Evolutionary conservation across 2,797 vertebrate genomes (phyloP), one percentile per base, ranked within the genome.

Genomic region (Esox masquinongy): DNA sequence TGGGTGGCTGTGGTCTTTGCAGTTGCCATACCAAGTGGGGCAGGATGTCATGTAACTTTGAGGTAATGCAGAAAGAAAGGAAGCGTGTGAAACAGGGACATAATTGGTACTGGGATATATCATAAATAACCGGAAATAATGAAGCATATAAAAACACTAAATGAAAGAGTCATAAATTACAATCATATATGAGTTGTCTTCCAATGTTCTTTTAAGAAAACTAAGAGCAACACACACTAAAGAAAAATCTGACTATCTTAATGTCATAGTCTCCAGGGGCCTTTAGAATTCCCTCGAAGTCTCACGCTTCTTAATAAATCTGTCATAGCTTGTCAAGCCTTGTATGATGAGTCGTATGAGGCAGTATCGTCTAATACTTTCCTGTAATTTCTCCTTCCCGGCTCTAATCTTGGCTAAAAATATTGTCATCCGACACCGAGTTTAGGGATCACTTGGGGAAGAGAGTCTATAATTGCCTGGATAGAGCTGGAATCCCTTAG

Each of bases 391-490:
- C 87, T 80, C 73, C 88, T 87, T 83, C 89, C 89, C 77, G 74
- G 80, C 78, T 90, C 83, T 88, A 88, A 93, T 93, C 91, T 91
- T 84, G 82, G 85, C 91, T 92, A 93, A 95, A 94, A 87, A 93
- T 94, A 93, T 90, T 90, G 90, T 92, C 88, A 90, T 89, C 88
- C 85, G 88, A 93, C 88, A 88, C 83, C 49, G 79, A 77, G 79
- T 85, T 89, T 87, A 83, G 84, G 87, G 86, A 75, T 75, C 83
- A 72, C 71, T 80, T 36, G 76, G 74, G 80, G 84, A 91, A 86
- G 84, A 84, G 85, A 78, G 74, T 84, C 75, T 84, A 85, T 92
- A 92, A 92, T 92, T 91, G 90, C 85, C 80, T 85, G 86, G 85
- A 85, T 81, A 74, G 79, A 87, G 84, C 78, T 64, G 68, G 53